Evolutionary conservation across 2,113 vertebrate species (phyloP).

Genomic region (Microcebus jonahi): DNA sequence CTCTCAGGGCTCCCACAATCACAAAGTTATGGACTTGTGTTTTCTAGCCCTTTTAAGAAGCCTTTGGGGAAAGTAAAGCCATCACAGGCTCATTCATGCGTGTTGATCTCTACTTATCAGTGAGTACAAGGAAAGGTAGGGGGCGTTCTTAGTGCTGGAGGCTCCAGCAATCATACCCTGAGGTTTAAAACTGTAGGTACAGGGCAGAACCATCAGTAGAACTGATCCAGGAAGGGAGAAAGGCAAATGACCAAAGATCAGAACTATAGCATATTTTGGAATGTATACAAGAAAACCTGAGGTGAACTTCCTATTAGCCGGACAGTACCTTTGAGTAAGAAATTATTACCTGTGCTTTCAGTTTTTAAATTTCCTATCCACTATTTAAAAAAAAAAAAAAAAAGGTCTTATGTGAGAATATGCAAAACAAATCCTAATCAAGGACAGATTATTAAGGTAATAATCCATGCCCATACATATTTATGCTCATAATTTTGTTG

Average conservation of each 20-base stretch:
- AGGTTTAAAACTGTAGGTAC: background rate
- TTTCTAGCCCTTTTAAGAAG: background rate
- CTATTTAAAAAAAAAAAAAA: background rate
- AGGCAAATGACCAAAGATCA: background rate
- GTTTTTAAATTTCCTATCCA: background rate
- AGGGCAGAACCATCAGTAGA: too few relatives aligned
- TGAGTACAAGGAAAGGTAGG: rapidly evolving
- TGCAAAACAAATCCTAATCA: background rate
- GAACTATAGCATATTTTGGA: background rate
- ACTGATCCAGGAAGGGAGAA: background rate
- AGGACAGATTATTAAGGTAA: background rate
- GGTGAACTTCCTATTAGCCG: background rate
- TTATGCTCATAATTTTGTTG: background rate
- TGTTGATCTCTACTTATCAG: background rate
- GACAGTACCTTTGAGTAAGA: background rate
- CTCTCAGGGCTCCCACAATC: background rate
- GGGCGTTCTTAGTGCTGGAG: rapidly evolving
- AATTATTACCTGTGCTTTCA: background rate
- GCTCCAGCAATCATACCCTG: background rate
- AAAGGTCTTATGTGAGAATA: background rate
- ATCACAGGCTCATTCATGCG: background rate
- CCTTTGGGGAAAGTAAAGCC: background rate
- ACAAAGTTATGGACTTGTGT: background rate
- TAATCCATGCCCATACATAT: background rate
- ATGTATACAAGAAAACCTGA: background rate